phyloP scores from a whole-genome alignment of 1,140 invertebrate species.

The Phocides pigmalion region DNA sequence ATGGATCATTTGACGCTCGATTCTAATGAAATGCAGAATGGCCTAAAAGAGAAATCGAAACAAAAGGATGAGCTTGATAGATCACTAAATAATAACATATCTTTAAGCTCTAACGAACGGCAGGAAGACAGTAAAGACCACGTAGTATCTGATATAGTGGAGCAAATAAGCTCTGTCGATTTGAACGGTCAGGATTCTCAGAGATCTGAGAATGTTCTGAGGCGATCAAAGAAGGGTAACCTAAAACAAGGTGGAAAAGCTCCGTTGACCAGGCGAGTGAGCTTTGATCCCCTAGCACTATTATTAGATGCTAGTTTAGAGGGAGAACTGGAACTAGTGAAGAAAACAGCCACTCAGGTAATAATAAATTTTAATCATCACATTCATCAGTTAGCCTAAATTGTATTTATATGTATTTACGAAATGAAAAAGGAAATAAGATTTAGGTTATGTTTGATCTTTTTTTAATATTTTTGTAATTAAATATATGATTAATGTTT shows the following conservation, averaged over 20 bases:
- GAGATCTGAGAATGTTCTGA: conserved; percentile 84
- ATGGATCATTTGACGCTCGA: conserved; percentile 82
- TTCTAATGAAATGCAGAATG: conserved; percentile 61
- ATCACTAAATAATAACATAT: conserved; percentile 71
- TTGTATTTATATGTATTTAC: no score
- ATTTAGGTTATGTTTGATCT: not conserved
- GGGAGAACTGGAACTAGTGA: conserved; percentile 98
- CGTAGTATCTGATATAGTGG: conserved; percentile 74
- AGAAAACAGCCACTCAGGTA: conserved; percentile 96
- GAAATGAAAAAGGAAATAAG: no score
- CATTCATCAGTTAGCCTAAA: not conserved
- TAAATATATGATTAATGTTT: conserved; percentile 69
- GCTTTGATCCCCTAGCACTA: conserved; percentile 98
- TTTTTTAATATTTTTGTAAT: no score
- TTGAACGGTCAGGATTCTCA: conserved; percentile 83
- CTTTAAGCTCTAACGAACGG: conserved; percentile 55
- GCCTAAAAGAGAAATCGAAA: conserved; percentile 65
- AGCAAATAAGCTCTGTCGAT: conserved; percentile 80
- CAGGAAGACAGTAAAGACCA: conserved; percentile 83
- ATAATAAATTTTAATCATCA: not conserved
- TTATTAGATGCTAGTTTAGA: conserved; percentile 98
- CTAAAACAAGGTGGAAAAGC: conserved; percentile 88
- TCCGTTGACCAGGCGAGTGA: conserved; percentile 92
- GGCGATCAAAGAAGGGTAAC: conserved; percentile 90
- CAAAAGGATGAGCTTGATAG: conserved; percentile 74